A percentile compares a stretch with the other conserved stretches of the same genome.
phyloP scores from a whole-genome alignment of 2,113 vertebrate genomes.

The Channa argus region DNA sequence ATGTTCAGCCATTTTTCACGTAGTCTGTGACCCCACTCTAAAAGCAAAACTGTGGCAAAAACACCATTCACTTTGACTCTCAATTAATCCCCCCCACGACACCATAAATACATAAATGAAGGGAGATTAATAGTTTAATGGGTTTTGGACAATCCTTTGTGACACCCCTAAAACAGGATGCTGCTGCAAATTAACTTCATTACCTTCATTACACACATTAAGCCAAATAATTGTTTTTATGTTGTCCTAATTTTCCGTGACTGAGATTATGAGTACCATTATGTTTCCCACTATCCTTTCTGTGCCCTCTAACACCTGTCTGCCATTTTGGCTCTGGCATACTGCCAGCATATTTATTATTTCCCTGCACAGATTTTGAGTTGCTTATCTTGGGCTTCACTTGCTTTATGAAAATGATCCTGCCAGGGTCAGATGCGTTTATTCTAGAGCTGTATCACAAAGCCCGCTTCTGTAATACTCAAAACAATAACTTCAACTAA shows the following conservation, averaged over 20 bases:
- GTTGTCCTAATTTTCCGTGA: slow-evolving; percentile 65
- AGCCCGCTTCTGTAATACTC: slow-evolving; percentile 26
- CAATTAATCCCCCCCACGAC: slow-evolving; percentile 39
- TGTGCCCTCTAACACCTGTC: slow-evolving; percentile 78
- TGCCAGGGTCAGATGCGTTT: slow-evolving; percentile 49
- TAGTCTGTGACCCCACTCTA: slow-evolving; percentile 51
- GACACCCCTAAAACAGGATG: slow-evolving; percentile 57
- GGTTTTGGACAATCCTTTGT: slow-evolving; percentile 58
- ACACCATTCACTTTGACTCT: slow-evolving; percentile 11
- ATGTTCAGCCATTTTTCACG: slow-evolving; percentile 64
- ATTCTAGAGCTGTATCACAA: slow-evolving; percentile 54
- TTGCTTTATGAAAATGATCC: slow-evolving; percentile 70
- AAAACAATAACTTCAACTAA: slow-evolving; percentile 67
- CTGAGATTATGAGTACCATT: slow-evolving; percentile 42
- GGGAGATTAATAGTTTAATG: slow-evolving; percentile 51
- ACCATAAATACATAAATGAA: neutral
- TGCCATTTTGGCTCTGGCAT: slow-evolving; percentile 69
- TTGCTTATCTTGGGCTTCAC: slow-evolving; percentile 54
- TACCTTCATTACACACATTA: slow-evolving; percentile 75
- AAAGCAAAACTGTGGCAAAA: slow-evolving; percentile 60
- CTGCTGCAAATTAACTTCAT: slow-evolving; percentile 70
- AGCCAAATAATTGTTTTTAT: slow-evolving; percentile 76
- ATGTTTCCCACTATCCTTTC: slow-evolving; percentile 53
- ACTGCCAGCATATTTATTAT: slow-evolving; percentile 71
- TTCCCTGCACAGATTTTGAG: slow-evolving; percentile 57